These are phyloP conservation scores for Pseudanteris insignis DNA, from an alignment of 2,888 invertebrate species.

Conservation along the genomic window DNA sequence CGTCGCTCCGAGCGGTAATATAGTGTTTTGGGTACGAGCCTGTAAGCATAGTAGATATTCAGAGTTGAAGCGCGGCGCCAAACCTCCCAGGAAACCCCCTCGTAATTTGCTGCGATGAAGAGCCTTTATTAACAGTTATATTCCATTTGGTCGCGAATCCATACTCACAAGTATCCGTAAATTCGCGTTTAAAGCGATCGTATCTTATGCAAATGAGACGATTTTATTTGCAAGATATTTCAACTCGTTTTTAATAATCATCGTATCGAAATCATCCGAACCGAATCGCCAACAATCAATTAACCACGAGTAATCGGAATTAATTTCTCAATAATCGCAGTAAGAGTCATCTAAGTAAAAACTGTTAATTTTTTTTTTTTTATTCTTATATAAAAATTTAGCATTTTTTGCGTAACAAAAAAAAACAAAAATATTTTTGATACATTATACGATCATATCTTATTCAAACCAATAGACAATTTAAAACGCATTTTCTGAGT, in stretches of 20 bases:
- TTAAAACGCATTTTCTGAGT: no score
- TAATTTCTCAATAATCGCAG: slow-evolving; percentile 29
- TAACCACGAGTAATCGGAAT: slow-evolving; percentile 40
- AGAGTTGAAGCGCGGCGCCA: slow-evolving; percentile 59
- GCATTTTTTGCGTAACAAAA: no score
- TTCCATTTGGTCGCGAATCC: slow-evolving; percentile 64
- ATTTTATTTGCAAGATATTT: slow-evolving; percentile 63
- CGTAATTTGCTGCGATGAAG: slow-evolving; percentile 64
- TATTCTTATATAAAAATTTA: no score
- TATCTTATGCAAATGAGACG: slow-evolving; percentile 65
- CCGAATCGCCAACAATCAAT: slow-evolving; percentile 48
- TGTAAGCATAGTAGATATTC: slow-evolving; percentile 54
- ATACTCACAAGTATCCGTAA: slow-evolving; percentile 65
- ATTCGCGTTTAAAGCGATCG: slow-evolving; percentile 59
- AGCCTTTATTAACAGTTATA: slow-evolving; percentile 66
- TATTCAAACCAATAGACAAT: no score
- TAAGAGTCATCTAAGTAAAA: no score
- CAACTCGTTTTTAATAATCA: slow-evolving; percentile 62
- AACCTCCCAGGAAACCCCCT: slow-evolving; percentile 63
- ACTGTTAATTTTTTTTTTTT: no score
- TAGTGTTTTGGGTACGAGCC: slow-evolving; percentile 57
- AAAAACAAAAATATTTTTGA: no score
- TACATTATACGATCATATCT: no score
- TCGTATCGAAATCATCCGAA: slow-evolving; percentile 40
- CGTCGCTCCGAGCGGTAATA: slow-evolving; percentile 58